Conservation (phyloP, 2,113 vertebrate species). For the Nettapus auritus region DNA sequence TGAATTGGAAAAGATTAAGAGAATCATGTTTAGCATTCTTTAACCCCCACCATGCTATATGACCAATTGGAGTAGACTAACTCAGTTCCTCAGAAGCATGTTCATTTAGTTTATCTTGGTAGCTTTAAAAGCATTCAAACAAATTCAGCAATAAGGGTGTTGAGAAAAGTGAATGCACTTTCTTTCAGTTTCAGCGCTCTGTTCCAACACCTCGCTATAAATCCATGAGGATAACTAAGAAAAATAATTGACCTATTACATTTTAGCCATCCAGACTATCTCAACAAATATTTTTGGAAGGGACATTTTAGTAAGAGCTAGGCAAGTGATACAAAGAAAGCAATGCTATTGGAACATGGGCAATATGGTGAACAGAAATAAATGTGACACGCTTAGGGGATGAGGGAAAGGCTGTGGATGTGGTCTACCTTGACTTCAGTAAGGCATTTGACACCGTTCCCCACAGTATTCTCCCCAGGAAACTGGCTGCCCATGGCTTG, state of each 20-base stretch:
- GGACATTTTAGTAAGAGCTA: neutral
- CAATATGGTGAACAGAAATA: fast-evolving
- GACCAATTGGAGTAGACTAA: neutral
- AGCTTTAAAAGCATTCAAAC: neutral
- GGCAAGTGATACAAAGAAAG: neutral
- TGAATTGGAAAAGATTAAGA: constrained; percentile 14
- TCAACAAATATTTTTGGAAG: neutral
- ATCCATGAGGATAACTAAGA: neutral
- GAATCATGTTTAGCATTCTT: neutral
- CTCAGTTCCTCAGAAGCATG: neutral
- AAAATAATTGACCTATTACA: neutral
- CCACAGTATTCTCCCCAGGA: no score
- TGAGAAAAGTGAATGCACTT: neutral
- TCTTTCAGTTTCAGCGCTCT: neutral
- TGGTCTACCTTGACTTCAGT: no score
- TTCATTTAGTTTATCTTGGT: neutral
- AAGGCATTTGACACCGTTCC: no score
- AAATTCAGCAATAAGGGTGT: neutral
- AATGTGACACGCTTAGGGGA: no score
- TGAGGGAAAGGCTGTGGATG: no score
- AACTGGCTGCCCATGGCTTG: no score
- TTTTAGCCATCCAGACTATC: neutral
- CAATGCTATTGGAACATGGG: neutral
- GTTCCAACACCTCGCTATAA: neutral
- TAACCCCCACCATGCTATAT: neutral